Evolutionary conservation across 2,797 vertebrate genomes (phyloP).

Genomic region (Triplophysa yarkandensis): DNA sequence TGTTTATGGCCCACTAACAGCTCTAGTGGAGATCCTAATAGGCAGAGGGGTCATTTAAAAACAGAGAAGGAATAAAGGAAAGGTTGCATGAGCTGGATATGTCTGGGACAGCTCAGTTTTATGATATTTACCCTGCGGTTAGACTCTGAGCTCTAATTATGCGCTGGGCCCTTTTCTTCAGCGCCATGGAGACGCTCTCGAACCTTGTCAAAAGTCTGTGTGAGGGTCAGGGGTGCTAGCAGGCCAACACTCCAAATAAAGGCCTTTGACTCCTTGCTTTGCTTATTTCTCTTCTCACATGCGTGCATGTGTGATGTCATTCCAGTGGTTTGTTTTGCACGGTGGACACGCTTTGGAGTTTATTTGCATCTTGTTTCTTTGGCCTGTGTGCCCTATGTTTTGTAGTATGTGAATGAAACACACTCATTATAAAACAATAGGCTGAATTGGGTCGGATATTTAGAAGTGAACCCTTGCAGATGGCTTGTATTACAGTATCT

Average conservation of each 20-base stretch:
- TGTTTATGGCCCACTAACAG: constrained; percentile 21
- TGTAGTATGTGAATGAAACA: background rate
- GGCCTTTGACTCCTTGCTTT: constrained; percentile 12
- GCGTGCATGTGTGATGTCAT: constrained; percentile 48
- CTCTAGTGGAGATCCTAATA: constrained; percentile 20
- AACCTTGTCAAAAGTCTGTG: constrained; percentile 39
- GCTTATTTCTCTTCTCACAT: constrained; percentile 38
- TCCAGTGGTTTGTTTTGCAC: constrained; percentile 10
- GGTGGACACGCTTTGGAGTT: constrained; percentile 13
- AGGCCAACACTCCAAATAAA: constrained; percentile 33
- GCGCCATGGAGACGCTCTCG: constrained; percentile 57
- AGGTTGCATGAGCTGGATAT: constrained; percentile 42
- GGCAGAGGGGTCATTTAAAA: background rate
- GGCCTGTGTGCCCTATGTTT: background rate
- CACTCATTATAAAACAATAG: background rate
- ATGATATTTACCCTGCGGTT: constrained; percentile 63
- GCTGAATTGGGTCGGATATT: background rate
- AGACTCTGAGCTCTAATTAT: constrained; percentile 61
- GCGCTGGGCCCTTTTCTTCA: constrained; percentile 54
- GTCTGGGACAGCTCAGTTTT: constrained; percentile 54
- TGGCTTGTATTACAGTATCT: background rate
- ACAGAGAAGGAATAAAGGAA: constrained; percentile 8
- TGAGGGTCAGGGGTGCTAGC: constrained; percentile 47
- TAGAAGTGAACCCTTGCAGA: background rate
- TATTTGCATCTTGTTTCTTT: constrained; percentile 6